phyloP scores from a whole-genome alignment of 1,140 invertebrate genomes.

The Diuraphis noxia region DNA sequence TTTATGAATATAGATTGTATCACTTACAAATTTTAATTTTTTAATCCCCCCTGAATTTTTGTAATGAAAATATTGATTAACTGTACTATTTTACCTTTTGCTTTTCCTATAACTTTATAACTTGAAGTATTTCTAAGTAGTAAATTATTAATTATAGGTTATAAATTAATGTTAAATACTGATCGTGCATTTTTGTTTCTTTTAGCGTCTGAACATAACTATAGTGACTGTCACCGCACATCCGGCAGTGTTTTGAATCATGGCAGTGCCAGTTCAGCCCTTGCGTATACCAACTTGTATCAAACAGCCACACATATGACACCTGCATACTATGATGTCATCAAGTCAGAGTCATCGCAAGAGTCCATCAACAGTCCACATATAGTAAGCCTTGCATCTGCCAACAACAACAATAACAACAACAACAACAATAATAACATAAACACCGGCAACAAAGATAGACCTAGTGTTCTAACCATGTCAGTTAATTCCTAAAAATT shows the following conservation, averaged over 20 bases:
- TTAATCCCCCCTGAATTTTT: background rate
- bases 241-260: slow-evolving; percentile 39
- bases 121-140: no score
- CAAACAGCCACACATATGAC: slow-evolving; percentile 16
- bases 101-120: no score
- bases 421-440: slow-evolving; percentile 55
- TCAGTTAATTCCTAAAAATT: slow-evolving; percentile 48
- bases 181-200: background rate
- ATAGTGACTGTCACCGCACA: slow-evolving; percentile 44
- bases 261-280: background rate
- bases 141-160: background rate
- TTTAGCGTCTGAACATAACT: slow-evolving; percentile 47
- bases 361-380: slow-evolving; percentile 51
- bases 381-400: slow-evolving; percentile 54
- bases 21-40: background rate
- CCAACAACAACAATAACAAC: slow-evolving; percentile 54
- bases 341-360: slow-evolving; percentile 14
- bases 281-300: slow-evolving; percentile 42
- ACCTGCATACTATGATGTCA: slow-evolving; percentile 53
- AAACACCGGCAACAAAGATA: slow-evolving; percentile 54
- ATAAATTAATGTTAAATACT: background rate
- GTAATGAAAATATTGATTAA: background rate
- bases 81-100: no score
- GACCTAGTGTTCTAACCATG: slow-evolving; percentile 55
- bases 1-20: background rate